Evolutionary conservation across 2,888 invertebrate genomes (phyloP), one percentile per base, ranked within the genome.

Genomic region (Idaea biselata): DNA sequence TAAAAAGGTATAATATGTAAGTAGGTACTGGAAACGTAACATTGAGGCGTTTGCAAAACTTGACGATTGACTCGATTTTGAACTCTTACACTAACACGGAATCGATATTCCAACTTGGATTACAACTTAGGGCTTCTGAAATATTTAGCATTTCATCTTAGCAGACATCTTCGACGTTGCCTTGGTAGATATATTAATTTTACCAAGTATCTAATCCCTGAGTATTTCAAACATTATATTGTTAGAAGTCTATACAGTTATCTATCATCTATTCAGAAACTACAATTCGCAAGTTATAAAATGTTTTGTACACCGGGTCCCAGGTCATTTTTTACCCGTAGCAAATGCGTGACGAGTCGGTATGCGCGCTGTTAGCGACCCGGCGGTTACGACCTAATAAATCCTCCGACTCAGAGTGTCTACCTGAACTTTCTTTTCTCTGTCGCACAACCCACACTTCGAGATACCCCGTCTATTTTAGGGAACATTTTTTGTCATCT

Each of bases 351-450:
- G 84, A 75, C 81, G 82, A 79, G 56, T 18, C 18, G 17, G 80
- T 77, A 65, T 69, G 73, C 74, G 70, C 68, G 77, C 76, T 83
- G 83, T 77, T 76, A 83, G 78, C 86, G 87, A 85, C 88, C 86
- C 86, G 78, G 82, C 81, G 82, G 88, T 90, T 90, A 91, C 89
- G 89, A 88, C 89, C 91, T 88, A 91, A 90, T 91, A 91, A 90
- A 91, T 90, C 89, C 87, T 78, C 81, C 82, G 75, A 76, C 69
- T 75, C 76, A 79, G 77, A 76, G 81, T 81, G 78, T 79, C 87
- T 89, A 89, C 90, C 90, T 91, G 89, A 88, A 88, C 88, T 89
- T 88, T 89, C 89, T 89, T 89, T 86, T 90, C 89, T 87, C 87
- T 88, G 87, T 88, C 85, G 82, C 88, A 85, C 82, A 76, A 75